These are phyloP conservation scores for Aphodius granarius DNA, from an alignment of 2,888 invertebrate species.

Conservation along the genomic window DNA sequence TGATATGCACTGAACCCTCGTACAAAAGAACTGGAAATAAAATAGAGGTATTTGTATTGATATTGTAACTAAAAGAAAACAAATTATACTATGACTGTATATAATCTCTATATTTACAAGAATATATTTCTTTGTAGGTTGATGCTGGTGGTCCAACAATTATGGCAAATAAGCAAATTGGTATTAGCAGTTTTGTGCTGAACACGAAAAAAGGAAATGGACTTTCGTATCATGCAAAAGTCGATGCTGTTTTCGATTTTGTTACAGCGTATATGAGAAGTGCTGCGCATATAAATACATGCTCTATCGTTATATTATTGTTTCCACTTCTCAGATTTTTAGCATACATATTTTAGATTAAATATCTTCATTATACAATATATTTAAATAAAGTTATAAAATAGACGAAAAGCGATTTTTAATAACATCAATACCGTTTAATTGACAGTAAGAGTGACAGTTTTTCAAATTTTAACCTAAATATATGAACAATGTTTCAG, in stretches of 20 bases:
- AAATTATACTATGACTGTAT: conserved; percentile 5
- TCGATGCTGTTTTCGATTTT: neutral
- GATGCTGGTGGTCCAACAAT: conserved; percentile 2
- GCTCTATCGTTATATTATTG: neutral
- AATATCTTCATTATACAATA: neutral
- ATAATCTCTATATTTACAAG: neutral
- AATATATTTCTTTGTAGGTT: neutral
- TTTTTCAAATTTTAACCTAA: neutral
- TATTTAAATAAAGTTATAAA: neutral
- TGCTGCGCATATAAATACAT: neutral
- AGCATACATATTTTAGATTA: neutral
- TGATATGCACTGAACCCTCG: conserved; percentile 3
- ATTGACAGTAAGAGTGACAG: neutral
- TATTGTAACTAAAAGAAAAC: neutral
- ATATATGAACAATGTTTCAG: neutral
- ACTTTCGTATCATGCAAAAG: neutral
- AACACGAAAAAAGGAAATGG: neutral
- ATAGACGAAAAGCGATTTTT: neutral
- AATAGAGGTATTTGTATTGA: neutral
- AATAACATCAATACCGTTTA: neutral
- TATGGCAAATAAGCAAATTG: conserved; percentile 1
- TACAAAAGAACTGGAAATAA: neutral
- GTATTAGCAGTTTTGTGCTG: neutral
- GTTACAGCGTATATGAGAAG: neutral
- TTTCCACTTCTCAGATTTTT: neutral